These are phyloP conservation scores for Limanda limanda DNA, from an alignment of 2,113 vertebrate species.

Conservation along the genomic window DNA sequence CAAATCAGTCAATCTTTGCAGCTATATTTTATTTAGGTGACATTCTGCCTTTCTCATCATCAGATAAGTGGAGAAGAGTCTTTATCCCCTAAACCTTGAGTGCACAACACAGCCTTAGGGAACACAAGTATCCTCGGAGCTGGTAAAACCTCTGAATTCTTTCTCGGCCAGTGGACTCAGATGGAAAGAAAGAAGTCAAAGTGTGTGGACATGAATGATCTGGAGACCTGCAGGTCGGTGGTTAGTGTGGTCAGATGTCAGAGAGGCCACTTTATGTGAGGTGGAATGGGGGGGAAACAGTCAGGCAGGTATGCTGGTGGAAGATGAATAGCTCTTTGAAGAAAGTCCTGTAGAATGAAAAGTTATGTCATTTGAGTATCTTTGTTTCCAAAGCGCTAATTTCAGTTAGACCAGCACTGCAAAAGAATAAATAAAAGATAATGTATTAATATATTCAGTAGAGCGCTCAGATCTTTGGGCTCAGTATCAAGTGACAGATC, in stretches of 20 bases:
- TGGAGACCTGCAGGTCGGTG: constrained; percentile 34
- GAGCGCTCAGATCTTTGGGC: background rate
- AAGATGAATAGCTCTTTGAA: constrained; percentile 28
- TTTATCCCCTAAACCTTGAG: constrained; percentile 41
- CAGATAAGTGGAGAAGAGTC: constrained; percentile 39
- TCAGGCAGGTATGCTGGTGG: constrained; percentile 41
- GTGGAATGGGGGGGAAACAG: constrained; percentile 63
- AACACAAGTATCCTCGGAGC: constrained; percentile 61
- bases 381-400: constrained; percentile 26
- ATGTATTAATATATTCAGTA: background rate
- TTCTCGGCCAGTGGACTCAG: constrained; percentile 63
- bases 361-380: constrained; percentile 8
- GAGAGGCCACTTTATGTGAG: constrained; percentile 46
- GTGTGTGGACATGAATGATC: constrained; percentile 61
- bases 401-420: constrained; percentile 46
- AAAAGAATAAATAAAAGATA: background rate
- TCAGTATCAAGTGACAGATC: background rate
- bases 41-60: constrained; percentile 47
- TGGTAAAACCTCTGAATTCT: constrained; percentile 81
- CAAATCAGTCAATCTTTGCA: constrained; percentile 27
- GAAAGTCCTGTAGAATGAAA: constrained; percentile 58
- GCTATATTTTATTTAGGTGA: constrained; percentile 9
- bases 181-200: constrained; percentile 77
- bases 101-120: constrained; percentile 64
- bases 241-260: constrained; percentile 47